A percentile compares a stretch with the other conserved stretches of the same genome.
Evolutionary conservation across 2,113 vertebrate genomes (phyloP).

Genomic region (Nicator chloris): DNA sequence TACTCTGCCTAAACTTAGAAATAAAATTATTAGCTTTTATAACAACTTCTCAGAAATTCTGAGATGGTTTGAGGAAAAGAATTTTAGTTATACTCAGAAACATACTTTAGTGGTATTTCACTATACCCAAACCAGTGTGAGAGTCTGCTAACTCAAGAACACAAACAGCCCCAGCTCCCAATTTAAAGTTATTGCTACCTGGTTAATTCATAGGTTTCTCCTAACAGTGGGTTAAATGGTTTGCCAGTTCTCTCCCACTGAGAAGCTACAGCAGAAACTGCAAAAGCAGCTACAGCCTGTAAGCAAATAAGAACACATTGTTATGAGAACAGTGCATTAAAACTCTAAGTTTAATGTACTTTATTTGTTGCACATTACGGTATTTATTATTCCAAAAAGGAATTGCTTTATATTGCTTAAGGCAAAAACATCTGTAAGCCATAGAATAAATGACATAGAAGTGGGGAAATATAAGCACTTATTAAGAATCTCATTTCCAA

Average conservation of each 20-base stretch:
- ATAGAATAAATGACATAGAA: not conserved
- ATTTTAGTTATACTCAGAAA: not conserved
- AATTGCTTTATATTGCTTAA: not conserved
- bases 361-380: not conserved
- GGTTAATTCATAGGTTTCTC: constrained; percentile 91
- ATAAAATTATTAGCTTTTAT: not conserved
- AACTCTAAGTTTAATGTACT: not conserved
- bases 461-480: not conserved
- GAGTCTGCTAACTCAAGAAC: not conserved
- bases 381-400: not conserved
- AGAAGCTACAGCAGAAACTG: constrained; percentile 93
- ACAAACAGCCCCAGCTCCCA: not conserved
- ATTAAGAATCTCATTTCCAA: not conserved
- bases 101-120: not conserved
- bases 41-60: not conserved
- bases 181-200: constrained; percentile 72
- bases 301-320: not conserved
- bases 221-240: constrained; percentile 94
- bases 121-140: not conserved
- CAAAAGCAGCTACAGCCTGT: constrained; percentile 92
- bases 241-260: constrained; percentile 98
- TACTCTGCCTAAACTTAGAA: not conserved
- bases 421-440: not conserved
- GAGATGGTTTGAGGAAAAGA: not conserved
- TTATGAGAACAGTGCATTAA: not conserved